Evolutionary conservation across 2,113 vertebrate species (phyloP), one percentile per base, ranked within the genome.

Genomic region (Chionodraco myersi): DNA sequence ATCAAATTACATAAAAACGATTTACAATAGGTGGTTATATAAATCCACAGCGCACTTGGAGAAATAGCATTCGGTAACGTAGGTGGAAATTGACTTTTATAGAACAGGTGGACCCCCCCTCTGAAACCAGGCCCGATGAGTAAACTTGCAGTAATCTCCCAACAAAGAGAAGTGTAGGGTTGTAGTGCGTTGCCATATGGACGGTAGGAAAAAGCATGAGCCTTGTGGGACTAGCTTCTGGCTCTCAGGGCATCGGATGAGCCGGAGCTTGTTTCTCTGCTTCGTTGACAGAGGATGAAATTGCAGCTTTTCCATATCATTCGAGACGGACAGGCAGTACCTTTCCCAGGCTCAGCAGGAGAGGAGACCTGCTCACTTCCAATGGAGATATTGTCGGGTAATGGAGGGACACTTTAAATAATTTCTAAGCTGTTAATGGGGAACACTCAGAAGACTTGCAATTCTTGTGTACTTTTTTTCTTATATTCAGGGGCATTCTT

Each of bases 231-330:
- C 59, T 23, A 16, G 48, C 36, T 56, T 5, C 36, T 70, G 8
- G 21, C 26, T 44, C 47, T 53, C 4, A 0, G 51, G 5, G 12
- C 11, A 0, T 60, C n/a, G 7, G 51, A 41, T 61, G 30, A 61
- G 45, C 47, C 47, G 36, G 47, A 41, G 23, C n/a, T 41, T 23
- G 12, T 23, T 8, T 41, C 65, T 53, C 49, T 14, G 30, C 26
- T 67, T 67, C n/a, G 21, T 68, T 34, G 66, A 21, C 7, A 54
- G 52, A n/a, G 52, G 36, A 21, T 44, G 51, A 69, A 54, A 69
- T 69, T 15, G 7, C 52, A 23, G 12, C n/a, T 44, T 69, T 44
- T 69, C 51, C 51, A 54, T 13, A 56, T 56, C 23, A 44, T 69
- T 54, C 13, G 36, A 23, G 44, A 14, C 47, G 51, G 34, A 36